Conservation (phyloP, 1,140 invertebrate species). For the Drosophila neocordata region DNA sequence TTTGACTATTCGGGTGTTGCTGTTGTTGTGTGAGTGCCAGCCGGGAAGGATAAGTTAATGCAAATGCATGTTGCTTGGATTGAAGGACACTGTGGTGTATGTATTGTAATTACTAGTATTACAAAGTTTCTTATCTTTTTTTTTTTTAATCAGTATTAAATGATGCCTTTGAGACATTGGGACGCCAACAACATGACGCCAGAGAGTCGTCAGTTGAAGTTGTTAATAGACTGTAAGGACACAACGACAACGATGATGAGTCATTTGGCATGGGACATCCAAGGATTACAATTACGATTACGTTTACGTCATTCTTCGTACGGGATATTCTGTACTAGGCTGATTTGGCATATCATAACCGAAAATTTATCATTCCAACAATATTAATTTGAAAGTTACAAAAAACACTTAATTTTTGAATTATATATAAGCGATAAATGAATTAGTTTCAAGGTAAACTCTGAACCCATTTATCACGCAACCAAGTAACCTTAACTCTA, state of each 20-base stretch:
- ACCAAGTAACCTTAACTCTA: not conserved
- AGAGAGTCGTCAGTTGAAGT: slow-evolving; percentile 51
- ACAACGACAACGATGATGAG: slow-evolving; percentile 63
- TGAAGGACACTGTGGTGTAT: too few species aligned
- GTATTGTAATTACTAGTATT: too few species aligned
- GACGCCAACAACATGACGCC: slow-evolving; percentile 41
- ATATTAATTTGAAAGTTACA: too few species aligned
- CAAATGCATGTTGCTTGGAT: not conserved
- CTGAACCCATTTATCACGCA: not conserved
- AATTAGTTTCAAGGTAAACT: not conserved
- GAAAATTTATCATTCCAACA: too few species aligned
- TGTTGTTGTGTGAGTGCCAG: not conserved
- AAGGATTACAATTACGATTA: slow-evolving; percentile 60
- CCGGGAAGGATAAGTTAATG: slow-evolving; percentile 11
- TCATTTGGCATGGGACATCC: slow-evolving; percentile 59
- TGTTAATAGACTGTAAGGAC: slow-evolving; percentile 52
- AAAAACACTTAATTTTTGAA: not conserved
- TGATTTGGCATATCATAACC: too few species aligned
- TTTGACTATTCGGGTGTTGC: slow-evolving; percentile 26
- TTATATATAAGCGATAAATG: not conserved
- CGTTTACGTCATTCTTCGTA: slow-evolving; percentile 44
- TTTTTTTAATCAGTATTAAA: slow-evolving; percentile 35
- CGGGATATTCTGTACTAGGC: not conserved
- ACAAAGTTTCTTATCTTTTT: slow-evolving; percentile 27
- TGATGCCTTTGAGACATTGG: slow-evolving; percentile 38